Evolutionary conservation across 2,888 invertebrate genomes (phyloP).

Genomic region (Hypomecis punctinalis): DNA sequence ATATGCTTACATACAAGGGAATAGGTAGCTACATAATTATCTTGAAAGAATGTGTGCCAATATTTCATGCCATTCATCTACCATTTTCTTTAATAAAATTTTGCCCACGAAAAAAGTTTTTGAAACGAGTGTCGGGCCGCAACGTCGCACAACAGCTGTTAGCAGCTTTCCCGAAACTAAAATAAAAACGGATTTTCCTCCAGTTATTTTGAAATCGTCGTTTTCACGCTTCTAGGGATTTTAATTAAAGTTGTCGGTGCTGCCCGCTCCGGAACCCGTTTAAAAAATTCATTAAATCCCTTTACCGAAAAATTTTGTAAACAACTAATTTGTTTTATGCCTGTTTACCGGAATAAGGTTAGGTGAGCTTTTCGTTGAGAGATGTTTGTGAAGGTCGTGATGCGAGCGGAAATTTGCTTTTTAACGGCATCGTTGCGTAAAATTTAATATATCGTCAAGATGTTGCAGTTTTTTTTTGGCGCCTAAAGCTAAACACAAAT

Average conservation of each 20-base stretch:
- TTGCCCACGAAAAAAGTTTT: constrained; percentile 26
- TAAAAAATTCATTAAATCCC: constrained; percentile 72
- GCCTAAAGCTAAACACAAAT: no score
- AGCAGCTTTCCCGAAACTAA: constrained; percentile 48
- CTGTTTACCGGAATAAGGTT: constrained; percentile 28
- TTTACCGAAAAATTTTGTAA: constrained; percentile 58
- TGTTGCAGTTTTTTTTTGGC: no score
- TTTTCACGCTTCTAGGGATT: constrained; percentile 66
- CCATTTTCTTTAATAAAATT: constrained; percentile 21
- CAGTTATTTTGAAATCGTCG: constrained; percentile 67
- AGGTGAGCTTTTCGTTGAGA: constrained; percentile 30
- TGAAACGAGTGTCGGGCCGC: constrained; percentile 34
- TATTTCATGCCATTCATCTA: no score
- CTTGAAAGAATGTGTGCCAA: no score
- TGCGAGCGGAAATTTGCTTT: constrained; percentile 11
- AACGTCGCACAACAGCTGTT: constrained; percentile 48
- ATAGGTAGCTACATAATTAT: no score
- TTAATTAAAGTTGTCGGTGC: constrained; percentile 74
- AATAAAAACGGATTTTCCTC: constrained; percentile 50
- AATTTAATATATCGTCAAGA: neutral
- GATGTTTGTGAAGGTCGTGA: constrained; percentile 28
- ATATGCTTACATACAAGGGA: no score
- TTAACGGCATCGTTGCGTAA: neutral
- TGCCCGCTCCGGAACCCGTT: constrained; percentile 57
- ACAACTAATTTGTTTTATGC: constrained; percentile 55